Conservation (phyloP, 1,140 invertebrate genomes). For the Hermatobates lingyangjiaoensis region DNA sequence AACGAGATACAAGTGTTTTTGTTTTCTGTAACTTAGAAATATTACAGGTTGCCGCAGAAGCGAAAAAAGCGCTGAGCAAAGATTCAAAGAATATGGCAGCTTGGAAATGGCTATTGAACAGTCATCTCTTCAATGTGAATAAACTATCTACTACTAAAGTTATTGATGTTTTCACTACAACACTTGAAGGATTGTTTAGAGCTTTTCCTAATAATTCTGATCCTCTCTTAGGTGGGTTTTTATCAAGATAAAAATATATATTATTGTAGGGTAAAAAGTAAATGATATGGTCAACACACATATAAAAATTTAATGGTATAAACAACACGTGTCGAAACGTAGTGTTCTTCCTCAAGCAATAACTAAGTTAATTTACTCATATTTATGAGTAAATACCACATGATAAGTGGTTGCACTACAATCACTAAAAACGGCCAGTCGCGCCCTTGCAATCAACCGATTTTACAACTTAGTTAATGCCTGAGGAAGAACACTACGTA, state of each 20-base stretch:
- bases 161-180: background rate
- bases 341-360: background rate
- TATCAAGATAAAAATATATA: background rate
- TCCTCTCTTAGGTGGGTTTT: conserved; percentile 3
- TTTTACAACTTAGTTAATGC: too few species aligned
- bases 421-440: too few species aligned
- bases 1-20: too few species aligned
- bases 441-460: too few species aligned
- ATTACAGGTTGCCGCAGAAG: conserved; percentile 8
- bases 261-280: background rate
- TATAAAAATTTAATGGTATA: background rate
- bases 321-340: background rate
- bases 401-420: background rate
- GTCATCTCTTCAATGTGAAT: conserved; percentile 3
- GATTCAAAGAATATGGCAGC: conserved; percentile 1
- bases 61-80: conserved; percentile 3
- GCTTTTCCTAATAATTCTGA: background rate
- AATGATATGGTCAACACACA: background rate
- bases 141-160: conserved; percentile 5
- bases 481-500: too few species aligned
- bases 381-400: background rate
- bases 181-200: conserved; percentile 3
- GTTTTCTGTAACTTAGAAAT: too few species aligned
- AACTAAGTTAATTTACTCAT: background rate
- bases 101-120: conserved; percentile 8